These are phyloP conservation scores for Zaprionus taronus DNA, from an alignment of 1,140 invertebrate species.

Conservation along the genomic window DNA sequence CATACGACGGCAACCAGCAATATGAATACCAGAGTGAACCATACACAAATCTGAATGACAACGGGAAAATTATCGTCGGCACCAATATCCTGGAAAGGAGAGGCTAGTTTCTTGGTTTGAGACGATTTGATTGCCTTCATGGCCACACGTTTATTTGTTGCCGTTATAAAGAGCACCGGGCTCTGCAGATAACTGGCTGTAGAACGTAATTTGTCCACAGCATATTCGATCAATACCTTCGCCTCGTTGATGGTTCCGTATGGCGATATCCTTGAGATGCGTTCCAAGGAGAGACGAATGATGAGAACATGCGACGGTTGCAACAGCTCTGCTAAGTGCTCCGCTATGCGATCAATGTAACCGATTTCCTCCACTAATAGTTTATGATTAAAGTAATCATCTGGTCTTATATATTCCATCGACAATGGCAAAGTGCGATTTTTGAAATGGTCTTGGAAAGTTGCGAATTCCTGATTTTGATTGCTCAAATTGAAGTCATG, in stretches of 20 bases:
- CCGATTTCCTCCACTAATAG: constrained; percentile 88
- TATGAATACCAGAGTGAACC: constrained; percentile 91
- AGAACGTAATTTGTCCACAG: not conserved
- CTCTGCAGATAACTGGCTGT: constrained; percentile 86
- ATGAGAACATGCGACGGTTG: constrained; percentile 28
- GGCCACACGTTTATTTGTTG: constrained; percentile 87
- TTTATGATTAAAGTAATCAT: constrained; percentile 85
- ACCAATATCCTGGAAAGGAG: constrained; percentile 85
- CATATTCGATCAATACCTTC: constrained; percentile 84
- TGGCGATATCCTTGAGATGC: constrained; percentile 85
- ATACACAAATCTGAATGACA: constrained; percentile 96
- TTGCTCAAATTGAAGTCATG: constrained; percentile 87
- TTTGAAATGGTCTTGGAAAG: constrained; percentile 84
- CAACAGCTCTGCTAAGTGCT: constrained; percentile 75
- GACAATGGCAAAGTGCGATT: constrained; percentile 75
- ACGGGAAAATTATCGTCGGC: constrained; percentile 89
- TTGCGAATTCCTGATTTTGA: constrained; percentile 85
- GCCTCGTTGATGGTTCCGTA: constrained; percentile 88
- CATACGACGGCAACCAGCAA: constrained; percentile 92
- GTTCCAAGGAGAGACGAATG: constrained; percentile 53
- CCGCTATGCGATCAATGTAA: constrained; percentile 86
- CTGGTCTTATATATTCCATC: constrained; percentile 51
- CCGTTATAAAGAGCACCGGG: constrained; percentile 88
- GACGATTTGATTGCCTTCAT: constrained; percentile 47
- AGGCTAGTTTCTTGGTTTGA: not conserved